A percentile compares a stretch with the other conserved stretches of the same genome.
Evolutionary conservation across 2,113 vertebrate species (phyloP).

Genomic region (Brachyhypopomus occidentalis): DNA sequence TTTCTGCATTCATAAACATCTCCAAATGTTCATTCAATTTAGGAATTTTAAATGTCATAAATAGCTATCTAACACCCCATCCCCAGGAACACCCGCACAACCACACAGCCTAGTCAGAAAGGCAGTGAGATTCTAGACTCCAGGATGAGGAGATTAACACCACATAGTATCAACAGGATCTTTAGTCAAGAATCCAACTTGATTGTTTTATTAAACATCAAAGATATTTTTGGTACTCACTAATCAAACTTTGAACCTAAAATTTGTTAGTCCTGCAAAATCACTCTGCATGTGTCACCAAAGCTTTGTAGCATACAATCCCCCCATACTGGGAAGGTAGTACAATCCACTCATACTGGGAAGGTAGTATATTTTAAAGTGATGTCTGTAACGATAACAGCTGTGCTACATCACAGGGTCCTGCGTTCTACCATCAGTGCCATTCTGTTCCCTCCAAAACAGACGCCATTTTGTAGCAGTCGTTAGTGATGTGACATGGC

Average conservation of each 20-base stretch:
- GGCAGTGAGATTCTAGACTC: not conserved
- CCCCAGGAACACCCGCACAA: no score
- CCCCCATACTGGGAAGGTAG: not conserved
- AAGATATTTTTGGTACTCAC: constrained; percentile 8
- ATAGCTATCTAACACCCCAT: not conserved
- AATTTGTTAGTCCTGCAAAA: not conserved
- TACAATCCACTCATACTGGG: not conserved
- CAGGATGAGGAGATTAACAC: not conserved
- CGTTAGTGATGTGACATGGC: not conserved
- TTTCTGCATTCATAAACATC: not conserved
- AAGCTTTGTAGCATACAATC: no score
- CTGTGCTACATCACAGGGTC: not conserved
- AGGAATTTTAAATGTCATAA: not conserved
- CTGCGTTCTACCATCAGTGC: not conserved
- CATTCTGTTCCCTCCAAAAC: not conserved
- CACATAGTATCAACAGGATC: not conserved
- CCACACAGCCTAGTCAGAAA: not conserved
- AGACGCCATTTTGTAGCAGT: not conserved
- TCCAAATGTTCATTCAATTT: not conserved
- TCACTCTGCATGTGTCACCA: not conserved
- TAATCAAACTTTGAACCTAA: not conserved
- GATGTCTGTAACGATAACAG: not conserved
- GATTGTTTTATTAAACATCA: not conserved
- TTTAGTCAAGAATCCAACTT: not conserved
- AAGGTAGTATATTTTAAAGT: not conserved